phyloP scores from a whole-genome alignment of 2,888 invertebrate genomes.

The Ophonus ardosiacus region DNA sequence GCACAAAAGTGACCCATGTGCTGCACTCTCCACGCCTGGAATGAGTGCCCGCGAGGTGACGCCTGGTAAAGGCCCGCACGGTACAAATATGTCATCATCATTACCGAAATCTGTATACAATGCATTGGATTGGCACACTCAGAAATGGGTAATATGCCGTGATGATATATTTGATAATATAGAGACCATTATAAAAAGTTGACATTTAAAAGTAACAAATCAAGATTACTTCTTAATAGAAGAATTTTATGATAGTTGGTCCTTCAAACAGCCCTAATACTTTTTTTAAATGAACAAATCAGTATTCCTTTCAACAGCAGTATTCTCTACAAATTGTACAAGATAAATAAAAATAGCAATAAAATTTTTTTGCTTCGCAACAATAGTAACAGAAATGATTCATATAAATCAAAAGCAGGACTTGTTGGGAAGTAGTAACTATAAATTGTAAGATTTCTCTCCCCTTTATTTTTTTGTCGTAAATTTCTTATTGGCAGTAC shows the following conservation, averaged over 20 bases:
- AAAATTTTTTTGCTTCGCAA: neutral
- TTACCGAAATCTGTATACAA: no score
- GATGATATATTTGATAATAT: no score
- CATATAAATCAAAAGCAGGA: conserved; percentile 17
- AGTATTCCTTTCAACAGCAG: neutral
- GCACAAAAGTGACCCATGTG: no score
- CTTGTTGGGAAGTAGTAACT: conserved; percentile 29
- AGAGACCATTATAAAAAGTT: neutral
- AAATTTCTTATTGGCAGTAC: conserved; percentile 41
- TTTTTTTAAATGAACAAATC: neutral
- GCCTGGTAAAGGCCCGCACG: no score
- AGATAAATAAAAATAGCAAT: neutral
- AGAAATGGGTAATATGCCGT: no score
- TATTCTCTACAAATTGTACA: neutral
- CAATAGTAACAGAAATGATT: conserved; percentile 14
- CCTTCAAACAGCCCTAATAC: neutral
- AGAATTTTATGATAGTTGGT: neutral
- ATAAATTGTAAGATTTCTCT: conserved; percentile 30
- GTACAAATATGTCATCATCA: no score
- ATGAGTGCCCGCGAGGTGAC: no score
- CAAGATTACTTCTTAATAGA: neutral
- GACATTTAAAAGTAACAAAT: neutral
- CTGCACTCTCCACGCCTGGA: no score
- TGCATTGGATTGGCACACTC: no score
- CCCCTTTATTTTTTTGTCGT: conserved; percentile 2